Conservation (phyloP, 2,113 vertebrate species). For the Hippoglossus stenolepis region DNA sequence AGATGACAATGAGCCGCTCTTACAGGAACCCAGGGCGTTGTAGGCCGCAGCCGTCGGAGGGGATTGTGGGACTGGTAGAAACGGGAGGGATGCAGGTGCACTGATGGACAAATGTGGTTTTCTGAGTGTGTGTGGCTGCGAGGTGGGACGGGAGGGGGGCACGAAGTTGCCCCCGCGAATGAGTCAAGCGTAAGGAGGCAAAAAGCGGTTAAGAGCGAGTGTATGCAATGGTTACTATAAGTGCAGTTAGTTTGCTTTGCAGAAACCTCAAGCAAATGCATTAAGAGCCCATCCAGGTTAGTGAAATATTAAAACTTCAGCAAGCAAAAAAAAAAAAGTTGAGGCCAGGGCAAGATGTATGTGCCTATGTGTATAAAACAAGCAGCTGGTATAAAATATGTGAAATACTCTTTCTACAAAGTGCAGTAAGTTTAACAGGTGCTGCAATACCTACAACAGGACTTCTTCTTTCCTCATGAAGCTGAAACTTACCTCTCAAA, state of each 20-base stretch:
- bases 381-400: constrained; percentile 39
- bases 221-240: constrained; percentile 46
- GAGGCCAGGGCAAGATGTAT: constrained; percentile 29
- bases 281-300: constrained; percentile 20
- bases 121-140: constrained; percentile 64
- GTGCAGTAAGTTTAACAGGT: constrained; percentile 73
- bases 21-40: constrained; percentile 69
- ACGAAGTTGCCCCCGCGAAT: constrained; percentile 73
- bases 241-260: constrained; percentile 55
- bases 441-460: constrained; percentile 67
- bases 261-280: constrained; percentile 64
- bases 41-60: constrained; percentile 55
- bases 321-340: constrained; percentile 45
- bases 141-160: constrained; percentile 55
- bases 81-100: constrained; percentile 72
- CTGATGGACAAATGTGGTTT: constrained; percentile 75
- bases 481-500: constrained; percentile 61
- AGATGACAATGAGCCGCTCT: constrained; percentile 72
- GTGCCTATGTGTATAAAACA: constrained; percentile 61
- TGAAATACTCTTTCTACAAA: constrained; percentile 59
- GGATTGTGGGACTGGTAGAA: constrained; percentile 73
- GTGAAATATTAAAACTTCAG: constrained; percentile 63
- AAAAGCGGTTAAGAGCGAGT: constrained; percentile 28
- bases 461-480: constrained; percentile 54
- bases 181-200: constrained; percentile 69